These are phyloP conservation scores for Ceratina australensis DNA, from an alignment of 1,140 invertebrate genomes.

Conservation along the genomic window DNA sequence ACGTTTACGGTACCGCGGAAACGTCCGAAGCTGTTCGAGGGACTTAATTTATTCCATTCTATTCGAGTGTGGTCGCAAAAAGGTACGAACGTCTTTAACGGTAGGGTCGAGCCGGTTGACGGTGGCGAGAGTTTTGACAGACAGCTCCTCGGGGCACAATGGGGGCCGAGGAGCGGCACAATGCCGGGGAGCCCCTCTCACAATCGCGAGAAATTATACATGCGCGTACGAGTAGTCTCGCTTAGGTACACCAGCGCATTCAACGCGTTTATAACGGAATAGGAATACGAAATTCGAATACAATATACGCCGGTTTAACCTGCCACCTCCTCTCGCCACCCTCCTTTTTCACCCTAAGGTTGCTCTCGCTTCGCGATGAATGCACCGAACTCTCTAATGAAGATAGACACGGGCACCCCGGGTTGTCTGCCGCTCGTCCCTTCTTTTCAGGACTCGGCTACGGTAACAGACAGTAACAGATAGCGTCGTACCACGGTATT, in stretches of 20 bases:
- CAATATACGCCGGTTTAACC: conserved; percentile 60
- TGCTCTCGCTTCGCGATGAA: neutral
- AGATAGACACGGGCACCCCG: conserved; percentile 41
- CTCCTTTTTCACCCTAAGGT: neutral
- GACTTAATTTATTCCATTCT: conserved; percentile 48
- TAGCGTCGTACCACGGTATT: too few species aligned
- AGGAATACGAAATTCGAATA: conserved; percentile 52
- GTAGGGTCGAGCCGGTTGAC: conserved; percentile 56
- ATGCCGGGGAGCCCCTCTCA: conserved; percentile 11
- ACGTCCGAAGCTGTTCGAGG: neutral
- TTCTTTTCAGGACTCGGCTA: neutral
- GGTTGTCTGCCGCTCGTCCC: conserved; percentile 24
- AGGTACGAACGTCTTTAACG: conserved; percentile 57
- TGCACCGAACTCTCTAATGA: conserved; percentile 46
- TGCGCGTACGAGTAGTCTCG: conserved; percentile 44
- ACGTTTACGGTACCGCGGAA: conserved; percentile 38
- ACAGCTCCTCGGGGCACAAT: conserved; percentile 61
- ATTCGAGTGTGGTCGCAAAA: neutral
- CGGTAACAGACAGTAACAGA: too few species aligned
- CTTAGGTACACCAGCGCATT: conserved; percentile 39
- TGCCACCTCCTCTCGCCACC: conserved; percentile 30
- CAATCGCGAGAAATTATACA: conserved; percentile 58
- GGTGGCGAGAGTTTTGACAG: conserved; percentile 58
- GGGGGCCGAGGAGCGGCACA: conserved; percentile 34
- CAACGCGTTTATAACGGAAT: conserved; percentile 32